phyloP scores from a whole-genome alignment of 2,113 vertebrate genomes.

The Arenaria interpres region DNA sequence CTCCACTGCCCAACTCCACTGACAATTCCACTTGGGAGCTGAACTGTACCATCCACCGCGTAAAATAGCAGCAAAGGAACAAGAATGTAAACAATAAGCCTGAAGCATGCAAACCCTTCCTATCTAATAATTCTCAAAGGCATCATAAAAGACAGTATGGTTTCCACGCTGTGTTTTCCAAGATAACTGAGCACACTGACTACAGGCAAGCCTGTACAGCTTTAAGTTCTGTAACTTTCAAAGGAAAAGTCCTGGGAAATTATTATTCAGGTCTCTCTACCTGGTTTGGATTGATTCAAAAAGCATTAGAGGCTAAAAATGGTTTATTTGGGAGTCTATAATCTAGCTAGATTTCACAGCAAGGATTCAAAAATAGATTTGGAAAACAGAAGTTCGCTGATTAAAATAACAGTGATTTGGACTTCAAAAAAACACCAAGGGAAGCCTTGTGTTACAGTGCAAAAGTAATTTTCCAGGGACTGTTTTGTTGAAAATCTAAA shows the following conservation, averaged over 20 bases:
- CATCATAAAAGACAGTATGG: background rate
- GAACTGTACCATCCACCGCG: background rate
- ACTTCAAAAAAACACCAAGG: background rate
- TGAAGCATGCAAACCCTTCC: background rate
- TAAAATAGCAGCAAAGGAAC: background rate
- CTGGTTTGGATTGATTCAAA: background rate
- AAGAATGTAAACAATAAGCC: background rate
- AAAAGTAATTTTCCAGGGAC: background rate
- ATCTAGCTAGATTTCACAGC: background rate
- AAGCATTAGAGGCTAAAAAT: background rate
- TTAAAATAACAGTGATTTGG: slow-evolving; percentile 20
- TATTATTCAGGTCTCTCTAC: background rate
- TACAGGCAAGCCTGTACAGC: background rate
- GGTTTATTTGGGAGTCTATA: background rate
- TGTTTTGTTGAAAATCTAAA: background rate
- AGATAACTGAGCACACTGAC: background rate
- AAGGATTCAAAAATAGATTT: background rate
- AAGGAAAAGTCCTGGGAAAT: background rate
- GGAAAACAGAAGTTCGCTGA: background rate
- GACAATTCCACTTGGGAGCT: background rate
- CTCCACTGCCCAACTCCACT: background rate
- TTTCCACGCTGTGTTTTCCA: background rate
- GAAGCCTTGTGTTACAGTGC: background rate
- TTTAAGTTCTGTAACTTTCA: background rate
- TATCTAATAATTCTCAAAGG: background rate